Base-by-base conservation (phyloP, 2,113 vertebrate genomes). In the Peromyscus polionotus region DNA sequence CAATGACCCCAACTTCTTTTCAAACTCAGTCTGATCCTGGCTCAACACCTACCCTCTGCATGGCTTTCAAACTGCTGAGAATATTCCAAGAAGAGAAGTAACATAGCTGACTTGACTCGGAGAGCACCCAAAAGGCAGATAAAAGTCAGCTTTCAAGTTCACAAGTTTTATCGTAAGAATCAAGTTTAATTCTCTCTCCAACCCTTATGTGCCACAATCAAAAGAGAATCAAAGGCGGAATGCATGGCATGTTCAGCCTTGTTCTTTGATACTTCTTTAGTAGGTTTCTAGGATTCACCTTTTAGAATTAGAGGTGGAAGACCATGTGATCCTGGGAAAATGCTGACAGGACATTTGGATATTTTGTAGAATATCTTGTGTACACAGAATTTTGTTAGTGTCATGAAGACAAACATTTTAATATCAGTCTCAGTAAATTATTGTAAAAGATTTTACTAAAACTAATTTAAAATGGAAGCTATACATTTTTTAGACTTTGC, bases 401-500 rank as follows among this genome's bases (percentile, higher is more conserved):
- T 87, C 72, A n/a, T 79, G 11, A 91, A 72, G 61, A 45, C 67
- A 86, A 87, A 94, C 61, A 7, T 61, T 94, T 67, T 92, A 91
- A 67, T 11, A 61, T 83, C 0, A 92, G 73, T 10, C 31, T n/a
- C 17, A 59, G 5, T 90, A 8, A 84, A 94, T 77, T 33, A 72
- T 45, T 91, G 16, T 83, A 20, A 88, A 91, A 90, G 14, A 13
- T 24, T 84, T 95, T 96, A n/a, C 17, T 36, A 76, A 93, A 26
- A 61, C 10, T 94, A 45, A 94, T 81, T 94, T 61, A 87, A 94
- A 98, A 65, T 91, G 10, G 86, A 96, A 91, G 10, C 48, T 22
- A 90, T 14, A 0, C 1, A 68, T 54, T 95, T 70, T 95, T 72
- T 73, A 70, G 36, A 92, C 31, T 65, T 77, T 92, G 17, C 13